phyloP scores from a whole-genome alignment of 2,888 invertebrate species.

The Parnassius smintheus region DNA sequence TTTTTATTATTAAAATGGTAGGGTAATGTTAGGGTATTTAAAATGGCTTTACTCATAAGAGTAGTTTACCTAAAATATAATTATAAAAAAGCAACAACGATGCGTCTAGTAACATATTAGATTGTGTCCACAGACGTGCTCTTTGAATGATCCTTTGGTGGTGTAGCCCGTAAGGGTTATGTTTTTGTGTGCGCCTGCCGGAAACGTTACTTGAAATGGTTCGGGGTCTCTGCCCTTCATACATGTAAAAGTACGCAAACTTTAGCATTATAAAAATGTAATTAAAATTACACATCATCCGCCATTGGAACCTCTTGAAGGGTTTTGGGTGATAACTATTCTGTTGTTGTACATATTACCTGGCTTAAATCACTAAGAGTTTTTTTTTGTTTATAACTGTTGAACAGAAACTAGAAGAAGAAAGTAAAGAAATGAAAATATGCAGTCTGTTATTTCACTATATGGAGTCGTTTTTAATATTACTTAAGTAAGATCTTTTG shows the following conservation, averaged over 20 bases:
- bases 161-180: slow-evolving; percentile 56
- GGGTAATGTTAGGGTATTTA: not conserved
- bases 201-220: slow-evolving; percentile 60
- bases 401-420: slow-evolving; percentile 18
- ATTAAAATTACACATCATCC: slow-evolving; percentile 74
- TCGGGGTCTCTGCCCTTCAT: slow-evolving; percentile 59
- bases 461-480: too few species aligned
- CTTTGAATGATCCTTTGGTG: slow-evolving; percentile 49
- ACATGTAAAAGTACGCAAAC: slow-evolving; percentile 65
- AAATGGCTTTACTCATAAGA: not conserved
- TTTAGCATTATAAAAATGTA: slow-evolving; percentile 76
- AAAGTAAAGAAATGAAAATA: slow-evolving; percentile 4
- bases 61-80: slow-evolving; percentile 13
- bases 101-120: slow-evolving; percentile 27
- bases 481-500: too few species aligned
- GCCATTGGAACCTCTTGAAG: slow-evolving; percentile 43
- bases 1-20: not conserved
- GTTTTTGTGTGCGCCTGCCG: slow-evolving; percentile 62
- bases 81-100: slow-evolving; percentile 14
- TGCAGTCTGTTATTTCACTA: too few species aligned
- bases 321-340: slow-evolving; percentile 57
- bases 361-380: slow-evolving; percentile 20
- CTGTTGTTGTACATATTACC: slow-evolving; percentile 49
- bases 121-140: slow-evolving; percentile 36
- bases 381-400: slow-evolving; percentile 21